These are phyloP conservation scores for Pseudotriccus pelzelni DNA, from an alignment of 2,797 vertebrate genomes.

Conservation along the genomic window DNA sequence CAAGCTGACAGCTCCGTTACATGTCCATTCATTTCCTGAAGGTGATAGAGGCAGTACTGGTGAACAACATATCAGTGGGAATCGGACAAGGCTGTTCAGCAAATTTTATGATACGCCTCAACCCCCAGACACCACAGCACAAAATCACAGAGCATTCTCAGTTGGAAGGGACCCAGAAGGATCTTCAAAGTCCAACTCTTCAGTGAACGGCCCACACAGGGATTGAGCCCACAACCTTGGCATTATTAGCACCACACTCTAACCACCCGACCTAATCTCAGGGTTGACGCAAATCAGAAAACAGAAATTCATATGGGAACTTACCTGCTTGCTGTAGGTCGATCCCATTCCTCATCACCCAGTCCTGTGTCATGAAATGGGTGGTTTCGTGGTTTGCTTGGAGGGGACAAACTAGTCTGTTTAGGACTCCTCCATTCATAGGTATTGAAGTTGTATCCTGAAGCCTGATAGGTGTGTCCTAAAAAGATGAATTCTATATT, in stretches of 20 bases:
- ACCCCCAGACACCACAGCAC: not conserved
- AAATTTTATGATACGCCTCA: not conserved
- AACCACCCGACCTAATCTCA: not conserved
- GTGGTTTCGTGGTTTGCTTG: conserved; percentile 82
- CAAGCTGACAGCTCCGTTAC: not conserved
- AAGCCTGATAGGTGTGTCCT: conserved; percentile 88
- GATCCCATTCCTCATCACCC: conserved; percentile 92
- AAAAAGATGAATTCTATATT: conserved; percentile 11
- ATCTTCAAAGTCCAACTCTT: not conserved
- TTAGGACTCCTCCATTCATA: conserved; percentile 94
- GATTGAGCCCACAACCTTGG: not conserved
- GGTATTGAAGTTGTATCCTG: conserved; percentile 88
- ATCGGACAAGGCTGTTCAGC: not conserved
- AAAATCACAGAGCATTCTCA: not conserved
- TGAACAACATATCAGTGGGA: not conserved
- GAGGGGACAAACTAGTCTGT: conserved; percentile 83
- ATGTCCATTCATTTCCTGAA: not conserved
- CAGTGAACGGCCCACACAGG: not conserved
- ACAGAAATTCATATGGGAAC: not conserved
- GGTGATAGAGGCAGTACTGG: not conserved
- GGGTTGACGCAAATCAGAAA: not conserved
- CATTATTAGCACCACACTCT: not conserved
- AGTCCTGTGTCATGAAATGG: conserved; percentile 88
- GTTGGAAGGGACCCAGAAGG: not conserved
- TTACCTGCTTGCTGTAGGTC: conserved; percentile 85